These are phyloP conservation scores for Diplosoma virens DNA, from an alignment of 23 tunicate genomes.

Conservation along the genomic window DNA sequence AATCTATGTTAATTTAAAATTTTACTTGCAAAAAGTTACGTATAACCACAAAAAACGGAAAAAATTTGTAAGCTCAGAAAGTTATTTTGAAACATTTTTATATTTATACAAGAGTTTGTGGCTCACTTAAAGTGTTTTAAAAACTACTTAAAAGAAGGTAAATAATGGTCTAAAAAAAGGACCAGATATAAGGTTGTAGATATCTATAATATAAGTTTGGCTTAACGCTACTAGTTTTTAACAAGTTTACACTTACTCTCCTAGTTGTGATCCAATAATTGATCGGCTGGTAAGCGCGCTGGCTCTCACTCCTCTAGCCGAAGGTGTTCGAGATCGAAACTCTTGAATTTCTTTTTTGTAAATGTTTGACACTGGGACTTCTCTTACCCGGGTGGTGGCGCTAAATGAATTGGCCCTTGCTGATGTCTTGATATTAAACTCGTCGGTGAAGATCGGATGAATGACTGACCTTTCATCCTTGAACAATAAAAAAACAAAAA, in stretches of 20 bases:
- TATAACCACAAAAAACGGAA: too few relatives aligned
- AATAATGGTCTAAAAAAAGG: too few relatives aligned
- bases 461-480: slow-evolving; percentile 1
- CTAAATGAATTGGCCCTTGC: slow-evolving; percentile 80
- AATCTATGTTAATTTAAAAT: too few relatives aligned
- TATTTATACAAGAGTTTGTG: too few relatives aligned
- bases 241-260: slow-evolving; percentile 62
- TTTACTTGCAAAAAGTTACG: too few relatives aligned
- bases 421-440: slow-evolving; percentile 69
- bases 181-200: too few relatives aligned
- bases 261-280: slow-evolving; percentile 58
- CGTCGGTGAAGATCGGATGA: slow-evolving; percentile 79
- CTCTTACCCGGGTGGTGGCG: slow-evolving; percentile 86
- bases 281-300: slow-evolving; percentile 75
- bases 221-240: too few relatives aligned
- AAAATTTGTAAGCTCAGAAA: too few relatives aligned
- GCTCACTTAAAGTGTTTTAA: too few relatives aligned
- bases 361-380: slow-evolving; percentile 80
- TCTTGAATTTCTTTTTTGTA: slow-evolving; percentile 85
- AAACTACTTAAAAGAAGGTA: too few relatives aligned
- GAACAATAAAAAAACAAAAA: not conserved
- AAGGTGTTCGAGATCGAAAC: slow-evolving; percentile 75
- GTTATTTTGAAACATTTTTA: too few relatives aligned
- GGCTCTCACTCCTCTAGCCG: slow-evolving; percentile 85
- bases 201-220: too few relatives aligned